Base-by-base conservation (phyloP, 92 coral and sea anemone genomes). In the Epizoanthus scotinus region DNA sequence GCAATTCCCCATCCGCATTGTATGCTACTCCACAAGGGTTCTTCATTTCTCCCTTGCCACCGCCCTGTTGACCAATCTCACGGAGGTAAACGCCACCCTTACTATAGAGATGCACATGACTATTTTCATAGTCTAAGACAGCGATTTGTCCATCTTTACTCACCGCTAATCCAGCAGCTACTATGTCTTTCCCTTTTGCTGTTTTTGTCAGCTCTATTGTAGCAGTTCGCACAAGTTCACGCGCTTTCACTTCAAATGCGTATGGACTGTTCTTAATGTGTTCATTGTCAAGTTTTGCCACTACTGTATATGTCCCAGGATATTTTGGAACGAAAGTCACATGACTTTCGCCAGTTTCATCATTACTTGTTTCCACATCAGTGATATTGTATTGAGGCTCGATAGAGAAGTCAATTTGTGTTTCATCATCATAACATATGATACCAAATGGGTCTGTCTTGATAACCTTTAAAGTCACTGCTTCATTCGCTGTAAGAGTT, bases 151-250 rank as follows among this genome's bases (percentile, higher is more conserved):
- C 67, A 9, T 82, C 93, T 3, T 94, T 94, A 49, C 92, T 87
- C 19, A 67, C 36, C 2, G 73, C 84, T 13, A 63, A 59, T n/a
- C 94, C 94, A n/a, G 72, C 73, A 19, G 98, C 94, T 20, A 60
- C 73, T 3, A 88, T 92, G 20, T 94, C 90, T 73, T 80, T 88
- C 5, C 93, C 91, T 60, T 91, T 87, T 53, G 81, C 78, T 20
- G 84, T 82, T 73, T 94, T 94, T 27, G 54, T 87, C 22, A 91
- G 85, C 19, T 64, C 29, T 25, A 64, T n/a, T 18, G 6, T 38
- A 64, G 70, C 70, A 1, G 29, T 40, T 64, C 21, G 70, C 14
- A 26, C 34, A 47, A 64, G 70, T 19, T 64, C 70, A 2, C 70
- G 44, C 8, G 38, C 31, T 15, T 64, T 64, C 38, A 64, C 70